phyloP scores from a whole-genome alignment of 2,113 vertebrate species.

The Bagarius yarrelli region DNA sequence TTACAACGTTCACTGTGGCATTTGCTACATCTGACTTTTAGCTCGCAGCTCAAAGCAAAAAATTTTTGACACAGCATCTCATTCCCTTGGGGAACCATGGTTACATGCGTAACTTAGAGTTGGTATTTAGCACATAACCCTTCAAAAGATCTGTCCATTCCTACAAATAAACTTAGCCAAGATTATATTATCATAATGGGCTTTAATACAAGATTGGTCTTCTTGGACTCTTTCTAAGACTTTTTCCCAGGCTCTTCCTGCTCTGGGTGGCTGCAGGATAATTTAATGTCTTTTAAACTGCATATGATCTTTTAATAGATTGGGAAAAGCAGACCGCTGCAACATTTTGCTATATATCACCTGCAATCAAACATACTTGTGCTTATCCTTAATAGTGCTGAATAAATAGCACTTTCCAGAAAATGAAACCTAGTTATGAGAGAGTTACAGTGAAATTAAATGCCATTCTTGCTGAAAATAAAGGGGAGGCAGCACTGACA shows the following conservation, averaged over 20 bases:
- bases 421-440: constrained; percentile 72
- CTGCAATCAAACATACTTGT: constrained; percentile 70
- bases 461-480: constrained; percentile 75
- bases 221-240: constrained; percentile 56
- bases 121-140: not conserved
- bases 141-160: not conserved
- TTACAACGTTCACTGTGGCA: too few species aligned
- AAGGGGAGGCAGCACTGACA: constrained; percentile 86
- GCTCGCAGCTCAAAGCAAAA: too few species aligned
- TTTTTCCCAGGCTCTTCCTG: too few species aligned
- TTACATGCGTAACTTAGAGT: too few species aligned
- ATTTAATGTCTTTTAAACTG: constrained; percentile 70
- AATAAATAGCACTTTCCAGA: constrained; percentile 65
- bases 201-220: constrained; percentile 57
- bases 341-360: constrained; percentile 67
- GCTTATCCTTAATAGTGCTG: constrained; percentile 68
- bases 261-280: constrained; percentile 43
- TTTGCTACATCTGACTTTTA: too few species aligned
- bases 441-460: constrained; percentile 86
- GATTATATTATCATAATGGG: constrained; percentile 67
- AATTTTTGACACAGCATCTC: too few species aligned
- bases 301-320: constrained; percentile 68
- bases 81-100: too few species aligned
- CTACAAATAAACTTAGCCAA: constrained; percentile 23
- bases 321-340: constrained; percentile 53